Evolutionary conservation across 2,113 vertebrate genomes (phyloP).

Genomic region (Oncorhynchus clarkii): DNA sequence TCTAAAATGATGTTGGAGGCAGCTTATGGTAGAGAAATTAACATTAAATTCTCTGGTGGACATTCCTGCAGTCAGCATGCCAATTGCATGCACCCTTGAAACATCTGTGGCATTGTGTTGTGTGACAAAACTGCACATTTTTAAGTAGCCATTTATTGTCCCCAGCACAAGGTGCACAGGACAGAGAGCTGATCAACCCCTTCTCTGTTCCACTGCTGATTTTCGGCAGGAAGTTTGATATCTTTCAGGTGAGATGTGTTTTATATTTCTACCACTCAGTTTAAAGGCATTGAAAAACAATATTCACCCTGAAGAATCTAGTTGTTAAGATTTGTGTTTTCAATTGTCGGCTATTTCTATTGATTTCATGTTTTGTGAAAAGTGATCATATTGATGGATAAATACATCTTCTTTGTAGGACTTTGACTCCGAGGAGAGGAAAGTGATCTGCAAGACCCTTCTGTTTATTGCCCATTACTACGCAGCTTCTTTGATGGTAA

Average conservation of each 20-base stretch:
- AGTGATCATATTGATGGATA: not conserved
- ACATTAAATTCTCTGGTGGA: no score
- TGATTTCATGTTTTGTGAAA: not conserved
- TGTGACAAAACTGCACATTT: no score
- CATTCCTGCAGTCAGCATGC: no score
- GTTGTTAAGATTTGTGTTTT: not conserved
- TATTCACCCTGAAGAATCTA: not conserved
- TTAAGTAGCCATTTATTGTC: no score
- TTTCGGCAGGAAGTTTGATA: slow-evolving; percentile 93
- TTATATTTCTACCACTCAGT: no score
- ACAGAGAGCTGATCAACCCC: slow-evolving; percentile 87
- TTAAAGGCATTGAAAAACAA: not conserved
- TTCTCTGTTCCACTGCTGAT: slow-evolving; percentile 91
- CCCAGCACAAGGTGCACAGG: slow-evolving; percentile 69
- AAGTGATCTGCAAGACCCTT: slow-evolving; percentile 88
- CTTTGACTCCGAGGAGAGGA: slow-evolving; percentile 89
- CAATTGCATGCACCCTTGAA: no score
- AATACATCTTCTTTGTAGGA: slow-evolving; percentile 74
- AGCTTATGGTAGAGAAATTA: no score
- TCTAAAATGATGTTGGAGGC: no score
- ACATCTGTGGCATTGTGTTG: no score
- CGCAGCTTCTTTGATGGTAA: slow-evolving; percentile 88
- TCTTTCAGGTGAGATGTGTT: slow-evolving; percentile 84
- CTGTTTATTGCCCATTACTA: slow-evolving; percentile 91
- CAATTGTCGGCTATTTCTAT: not conserved